Percentiles rank a stretch among this genome's conserved stretches.
These are phyloP conservation scores for Emydocephalus ijimae DNA, from an alignment of 2,113 vertebrate genomes.

Conservation along the genomic window DNA sequence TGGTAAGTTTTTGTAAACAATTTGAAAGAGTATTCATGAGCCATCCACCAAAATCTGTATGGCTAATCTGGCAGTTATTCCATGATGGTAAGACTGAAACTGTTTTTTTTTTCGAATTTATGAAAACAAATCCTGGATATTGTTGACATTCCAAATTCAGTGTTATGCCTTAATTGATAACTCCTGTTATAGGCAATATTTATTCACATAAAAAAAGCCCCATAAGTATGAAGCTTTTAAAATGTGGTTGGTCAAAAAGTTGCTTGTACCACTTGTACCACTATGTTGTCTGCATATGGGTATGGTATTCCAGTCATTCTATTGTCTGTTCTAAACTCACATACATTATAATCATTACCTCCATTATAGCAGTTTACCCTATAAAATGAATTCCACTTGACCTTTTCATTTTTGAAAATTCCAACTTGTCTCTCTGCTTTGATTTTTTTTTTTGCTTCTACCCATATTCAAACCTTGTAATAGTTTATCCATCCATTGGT, in stretches of 20 bases:
- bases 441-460: neutral
- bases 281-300: neutral
- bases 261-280: neutral
- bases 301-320: neutral
- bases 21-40: slow-evolving; percentile 38
- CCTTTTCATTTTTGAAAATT: neutral
- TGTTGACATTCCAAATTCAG: neutral
- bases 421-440: neutral
- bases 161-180: neutral
- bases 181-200: neutral
- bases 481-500: neutral
- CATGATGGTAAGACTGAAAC: neutral
- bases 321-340: neutral
- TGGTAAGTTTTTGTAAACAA: slow-evolving; percentile 48
- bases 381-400: neutral
- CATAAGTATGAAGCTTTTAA: neutral
- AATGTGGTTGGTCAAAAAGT: neutral
- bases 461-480: neutral
- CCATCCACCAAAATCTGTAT: slow-evolving; percentile 8
- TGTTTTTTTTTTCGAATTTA: neutral
- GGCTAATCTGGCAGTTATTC: neutral
- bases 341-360: neutral
- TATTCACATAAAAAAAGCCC: neutral
- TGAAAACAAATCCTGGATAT: slow-evolving; percentile 1
- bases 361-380: neutral